Evolutionary conservation across 2,113 vertebrate genomes (phyloP), one percentile per base, ranked within the genome.

Genomic region (Callipepla squamata): DNA sequence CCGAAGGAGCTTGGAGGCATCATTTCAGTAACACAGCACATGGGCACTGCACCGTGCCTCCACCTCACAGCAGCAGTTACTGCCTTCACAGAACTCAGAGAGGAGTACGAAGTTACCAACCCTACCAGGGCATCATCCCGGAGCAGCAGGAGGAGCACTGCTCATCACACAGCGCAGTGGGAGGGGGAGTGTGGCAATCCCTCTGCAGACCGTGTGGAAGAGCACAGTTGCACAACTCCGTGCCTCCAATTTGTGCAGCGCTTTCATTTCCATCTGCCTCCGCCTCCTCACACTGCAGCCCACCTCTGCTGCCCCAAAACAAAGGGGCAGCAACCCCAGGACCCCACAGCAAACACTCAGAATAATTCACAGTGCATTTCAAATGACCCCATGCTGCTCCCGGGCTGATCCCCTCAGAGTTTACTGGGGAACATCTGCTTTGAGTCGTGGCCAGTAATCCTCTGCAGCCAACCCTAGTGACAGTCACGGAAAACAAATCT

Each of bases 371-470:
- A 6, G 0, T 0, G 32, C 3, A 0, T 8, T 83, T 34, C 76
- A 4, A 51, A 7, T 1, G 1, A 12, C 6, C 58, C 61, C 6
- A 0, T 11, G 55, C 89, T 47, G 9, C 14, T 42, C 45, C 84
- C 53, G 28, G 50, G 38, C 13, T 18, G 10, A 53, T 19, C 78
- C 81, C 67, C 84, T 87, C 12, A 0, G 38, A 89, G 75, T 92
- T 89, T 67, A 59, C 47, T 85, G 93, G 23, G 50, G 89, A 92
- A 89, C 95, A 94, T 94, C 94, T 96, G 96, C 89, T 90, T 91
- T 66, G 74, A 94, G 81, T 82, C 94, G 80, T 45, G 80, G 22
- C 9, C 1, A 1, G 23, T 79, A 95, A 96, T 89, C 91, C 89
- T 59, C 83, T 74, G 87, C 95, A 93, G 91, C 38, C 81, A 84